phyloP scores from a whole-genome alignment of 2,797 vertebrate species.

The Mormyrus hasselquistii region DNA sequence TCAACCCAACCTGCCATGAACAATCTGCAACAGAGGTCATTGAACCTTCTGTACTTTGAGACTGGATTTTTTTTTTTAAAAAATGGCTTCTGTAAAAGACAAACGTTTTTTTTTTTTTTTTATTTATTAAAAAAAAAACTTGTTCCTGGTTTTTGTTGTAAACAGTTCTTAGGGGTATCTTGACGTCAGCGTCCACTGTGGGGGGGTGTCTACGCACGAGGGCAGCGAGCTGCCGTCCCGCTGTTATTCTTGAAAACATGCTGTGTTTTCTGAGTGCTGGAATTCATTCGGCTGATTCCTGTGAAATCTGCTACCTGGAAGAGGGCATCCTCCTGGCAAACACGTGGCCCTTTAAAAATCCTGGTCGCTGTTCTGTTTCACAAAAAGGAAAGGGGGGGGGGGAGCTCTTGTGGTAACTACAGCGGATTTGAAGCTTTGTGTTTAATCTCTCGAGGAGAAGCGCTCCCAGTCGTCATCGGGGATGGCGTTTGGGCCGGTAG shows the following conservation, averaged over 20 bases:
- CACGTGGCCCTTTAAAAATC: neutral
- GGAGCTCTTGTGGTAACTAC: neutral
- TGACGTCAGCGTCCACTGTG: neutral
- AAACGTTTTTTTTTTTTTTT: neutral
- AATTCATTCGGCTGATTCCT: neutral
- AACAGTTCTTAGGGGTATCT: neutral
- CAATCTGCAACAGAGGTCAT: neutral
- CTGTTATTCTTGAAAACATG: neutral
- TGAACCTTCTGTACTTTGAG: slow-evolving; percentile 3
- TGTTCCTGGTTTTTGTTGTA: neutral
- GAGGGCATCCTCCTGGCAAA: neutral
- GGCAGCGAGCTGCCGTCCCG: neutral
- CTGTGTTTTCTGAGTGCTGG: neutral
- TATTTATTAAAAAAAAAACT: neutral
- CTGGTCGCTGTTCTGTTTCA: neutral
- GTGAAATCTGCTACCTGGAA: neutral
- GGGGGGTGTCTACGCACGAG: neutral
- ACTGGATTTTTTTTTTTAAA: neutral
- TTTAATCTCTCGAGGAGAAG: neutral
- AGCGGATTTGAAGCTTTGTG: neutral
- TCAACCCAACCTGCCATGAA: neutral
- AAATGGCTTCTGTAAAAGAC: neutral
- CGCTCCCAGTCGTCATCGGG: neutral
- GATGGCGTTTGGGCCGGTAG: neutral
- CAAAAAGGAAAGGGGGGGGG: neutral